Evolutionary conservation across 1,140 invertebrate species (phyloP).

Genomic region (Drusus annulatus): DNA sequence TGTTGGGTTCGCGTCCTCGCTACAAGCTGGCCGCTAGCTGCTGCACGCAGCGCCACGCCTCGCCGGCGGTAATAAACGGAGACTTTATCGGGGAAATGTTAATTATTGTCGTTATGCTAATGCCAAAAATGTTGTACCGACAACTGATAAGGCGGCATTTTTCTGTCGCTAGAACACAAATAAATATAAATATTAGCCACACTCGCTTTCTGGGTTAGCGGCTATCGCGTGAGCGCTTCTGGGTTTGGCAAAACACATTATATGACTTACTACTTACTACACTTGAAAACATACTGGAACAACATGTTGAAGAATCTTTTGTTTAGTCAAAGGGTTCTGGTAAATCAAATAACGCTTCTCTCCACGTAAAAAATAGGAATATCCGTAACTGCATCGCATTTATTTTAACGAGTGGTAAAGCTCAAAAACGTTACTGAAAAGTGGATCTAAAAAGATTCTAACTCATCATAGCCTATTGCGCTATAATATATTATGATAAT

Average conservation of each 20-base stretch:
- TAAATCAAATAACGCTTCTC: no score
- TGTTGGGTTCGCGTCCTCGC: slow-evolving; percentile 34
- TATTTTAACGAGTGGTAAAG: slow-evolving; percentile 10
- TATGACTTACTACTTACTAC: not conserved
- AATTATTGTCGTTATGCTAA: slow-evolving; percentile 60
- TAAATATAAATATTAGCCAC: slow-evolving; percentile 56
- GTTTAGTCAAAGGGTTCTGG: no score
- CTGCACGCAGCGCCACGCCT: slow-evolving; percentile 53
- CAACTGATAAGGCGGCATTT: slow-evolving; percentile 57
- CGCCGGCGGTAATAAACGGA: slow-evolving; percentile 53
- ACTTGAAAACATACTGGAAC: no score
- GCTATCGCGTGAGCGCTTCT: slow-evolving; percentile 20
- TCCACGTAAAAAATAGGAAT: no score
- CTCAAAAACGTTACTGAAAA: not conserved
- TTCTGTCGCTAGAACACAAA: slow-evolving; percentile 56
- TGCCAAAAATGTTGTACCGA: slow-evolving; percentile 59
- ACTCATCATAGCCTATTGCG: no score
- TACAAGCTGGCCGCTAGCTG: not conserved
- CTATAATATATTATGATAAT: no score
- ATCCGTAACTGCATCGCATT: not conserved
- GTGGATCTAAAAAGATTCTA: no score
- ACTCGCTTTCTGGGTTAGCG: slow-evolving; percentile 43
- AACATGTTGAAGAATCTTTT: no score
- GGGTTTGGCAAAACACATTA: slow-evolving; percentile 22
- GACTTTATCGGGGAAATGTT: slow-evolving; percentile 58